Evolutionary conservation across 1,140 invertebrate genomes (phyloP), one percentile per base, ranked within the genome.

Genomic region (Spodoptera litura): DNA sequence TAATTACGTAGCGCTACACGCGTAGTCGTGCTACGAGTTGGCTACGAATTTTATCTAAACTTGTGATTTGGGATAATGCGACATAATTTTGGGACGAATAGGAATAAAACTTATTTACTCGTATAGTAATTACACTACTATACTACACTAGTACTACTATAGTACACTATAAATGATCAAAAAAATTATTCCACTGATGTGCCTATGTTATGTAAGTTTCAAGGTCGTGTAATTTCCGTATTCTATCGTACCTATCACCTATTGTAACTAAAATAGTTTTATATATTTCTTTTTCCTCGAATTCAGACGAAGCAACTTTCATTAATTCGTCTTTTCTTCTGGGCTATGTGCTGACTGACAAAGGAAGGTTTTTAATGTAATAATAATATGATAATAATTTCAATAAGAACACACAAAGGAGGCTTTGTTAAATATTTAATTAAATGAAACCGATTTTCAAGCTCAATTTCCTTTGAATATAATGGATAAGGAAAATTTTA

Each of bases 381-480:
- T 12, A 20, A 5, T 20, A 12, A 66, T 25, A 10, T 15, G 62
- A 66, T 13, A 25, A 49, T 66, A 66, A 11, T 66, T 66, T 66
- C 9, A 10, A 66, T 49, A 15, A 9, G 15, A 66, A 66, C 35
- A 61, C 58, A 55, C 53, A 71, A 56, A 56, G 13, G 68, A 38
- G 25, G 52, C 15, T 56, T 71, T 71, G 68, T 56, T 38, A n/a
- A 20, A 56, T 71, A 38, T 71, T 71, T 71, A 56, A 71, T 71
- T 71, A 20, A 38, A 71, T 38, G 13, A 12, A n/a, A n/a, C 27
- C 27, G 51, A 15, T 71, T 71, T 38, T 51, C 13, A 38, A n/a
- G 15, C n/a, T 4, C 6, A 20, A 56, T 31, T 35, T 35, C 27
- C 5, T 53, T 55, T 44, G 12, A 15, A 64, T 44, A 9, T 56